Percentiles rank a stretch among this genome's conserved stretches.
phyloP scores from a whole-genome alignment of 2,113 vertebrate species.

The Petrocephalus zakoni region DNA sequence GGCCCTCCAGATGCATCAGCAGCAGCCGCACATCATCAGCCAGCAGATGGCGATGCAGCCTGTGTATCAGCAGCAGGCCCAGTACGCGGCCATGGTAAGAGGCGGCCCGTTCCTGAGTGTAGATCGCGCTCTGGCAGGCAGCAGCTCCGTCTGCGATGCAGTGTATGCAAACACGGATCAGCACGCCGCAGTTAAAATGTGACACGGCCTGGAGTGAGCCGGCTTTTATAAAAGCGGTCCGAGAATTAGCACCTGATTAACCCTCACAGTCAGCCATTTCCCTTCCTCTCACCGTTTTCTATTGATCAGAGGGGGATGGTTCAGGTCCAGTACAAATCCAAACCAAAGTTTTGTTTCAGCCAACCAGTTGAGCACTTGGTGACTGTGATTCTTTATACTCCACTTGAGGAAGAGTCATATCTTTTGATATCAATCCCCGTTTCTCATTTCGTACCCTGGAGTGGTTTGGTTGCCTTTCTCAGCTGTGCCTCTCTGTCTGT shows the following conservation, averaged over 20 bases:
- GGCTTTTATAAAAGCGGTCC: not conserved
- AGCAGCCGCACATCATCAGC: conserved; percentile 70
- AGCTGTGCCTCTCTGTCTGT: not conserved
- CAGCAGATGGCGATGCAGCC: conserved; percentile 82
- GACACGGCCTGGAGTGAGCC: not conserved
- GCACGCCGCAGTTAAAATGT: too few relatives aligned
- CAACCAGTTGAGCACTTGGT: too few relatives aligned
- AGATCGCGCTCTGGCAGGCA: not conserved
- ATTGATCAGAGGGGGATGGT: too few relatives aligned
- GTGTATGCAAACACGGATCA: not conserved
- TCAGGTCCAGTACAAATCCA: too few relatives aligned
- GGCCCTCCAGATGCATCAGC: conserved; percentile 61
- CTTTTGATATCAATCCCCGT: not conserved
- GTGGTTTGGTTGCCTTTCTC: not conserved
- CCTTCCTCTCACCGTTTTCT: not conserved
- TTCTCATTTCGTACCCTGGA: not conserved
- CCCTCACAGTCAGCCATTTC: not conserved
- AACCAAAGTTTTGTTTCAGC: too few relatives aligned
- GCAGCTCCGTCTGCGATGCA: not conserved
- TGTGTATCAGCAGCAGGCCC: conserved; percentile 72
- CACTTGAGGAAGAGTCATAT: not conserved
- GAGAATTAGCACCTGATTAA: not conserved
- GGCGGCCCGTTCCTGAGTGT: not conserved
- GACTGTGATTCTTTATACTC: too few relatives aligned
- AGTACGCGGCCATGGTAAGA: conserved; percentile 77